phyloP scores from a whole-genome alignment of 1,140 invertebrate species.

The Halyomorpha halys region DNA sequence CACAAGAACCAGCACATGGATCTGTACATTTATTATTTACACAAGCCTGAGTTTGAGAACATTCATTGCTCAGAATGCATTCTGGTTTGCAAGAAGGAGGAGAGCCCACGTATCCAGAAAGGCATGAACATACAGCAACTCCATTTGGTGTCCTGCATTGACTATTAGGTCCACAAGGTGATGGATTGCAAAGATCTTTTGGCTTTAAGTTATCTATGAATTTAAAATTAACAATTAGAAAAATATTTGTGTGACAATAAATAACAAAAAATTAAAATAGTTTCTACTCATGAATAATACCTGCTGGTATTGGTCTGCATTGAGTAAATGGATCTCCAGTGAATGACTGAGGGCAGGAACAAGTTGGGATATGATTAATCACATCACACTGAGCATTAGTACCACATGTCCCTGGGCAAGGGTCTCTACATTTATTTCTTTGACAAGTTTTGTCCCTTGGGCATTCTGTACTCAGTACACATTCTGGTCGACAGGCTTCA shows the following conservation, averaged over 20 bases:
- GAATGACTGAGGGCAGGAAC: slow-evolving; percentile 52
- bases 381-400: slow-evolving; percentile 56
- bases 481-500: slow-evolving; percentile 58
- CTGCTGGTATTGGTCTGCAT: slow-evolving; percentile 40
- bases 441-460: slow-evolving; percentile 51
- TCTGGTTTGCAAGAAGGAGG: slow-evolving; percentile 70
- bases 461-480: slow-evolving; percentile 56
- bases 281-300: slow-evolving; percentile 11
- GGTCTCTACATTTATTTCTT: slow-evolving; percentile 58
- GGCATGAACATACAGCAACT: slow-evolving; percentile 68
- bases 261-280: too few species aligned
- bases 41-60: slow-evolving; percentile 63
- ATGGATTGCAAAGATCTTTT: slow-evolving; percentile 55
- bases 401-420: slow-evolving; percentile 63
- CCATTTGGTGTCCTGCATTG: slow-evolving; percentile 56
- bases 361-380: slow-evolving; percentile 58
- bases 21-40: slow-evolving; percentile 76
- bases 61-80: slow-evolving; percentile 72
- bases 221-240: too few species aligned
- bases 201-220: slow-evolving; percentile 28
- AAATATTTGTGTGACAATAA: too few species aligned
- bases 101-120: slow-evolving; percentile 61
- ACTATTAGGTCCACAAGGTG: slow-evolving; percentile 69
- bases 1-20: slow-evolving; percentile 73
- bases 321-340: slow-evolving; percentile 56